Base-by-base conservation (phyloP, 2,113 vertebrate species). In the Anolis carolinensis region DNA sequence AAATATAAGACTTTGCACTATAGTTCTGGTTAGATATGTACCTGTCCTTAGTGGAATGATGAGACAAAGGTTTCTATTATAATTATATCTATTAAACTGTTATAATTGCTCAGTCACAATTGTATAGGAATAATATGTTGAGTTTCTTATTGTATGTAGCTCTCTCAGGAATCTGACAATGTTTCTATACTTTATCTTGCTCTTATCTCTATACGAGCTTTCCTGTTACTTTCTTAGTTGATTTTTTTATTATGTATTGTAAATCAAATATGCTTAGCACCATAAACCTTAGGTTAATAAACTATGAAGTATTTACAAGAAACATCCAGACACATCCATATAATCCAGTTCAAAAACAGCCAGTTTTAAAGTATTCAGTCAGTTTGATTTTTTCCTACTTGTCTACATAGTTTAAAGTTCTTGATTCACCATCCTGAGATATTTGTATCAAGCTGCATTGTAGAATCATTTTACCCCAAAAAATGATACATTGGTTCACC, bases 401-500 rank as follows among this genome's bases (percentile, higher is more conserved):
- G 18, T 59, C 55, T 59, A 18, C 55, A 59, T 59, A 16, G 55
- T 59, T 18, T 13, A 59, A 59, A 59, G 52, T 4, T 59, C 14
- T 59, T 13, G 14, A 59, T 59, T 59, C 55, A 59, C 11, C 55
- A 59, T 11, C 55, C 18, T 59, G 55, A 59, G 18, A 13, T 59
- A 59, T 59, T 59, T 65, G 23, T 65, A 27, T 27, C 2, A 7
- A 65, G 63, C 63, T 65, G 23, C 25, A 65, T 65, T 65, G 25
- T 65, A 65, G 5, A 65, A 59, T 59, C 18, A 59, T 59, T 59
- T 16, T 59, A 16, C 14, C 14, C 36, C 8, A 74, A 2, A 0
- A 0, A 83, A 92, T 89, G 88, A 94, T 92, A 71, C 89, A 93
- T 89, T 84, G 89, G 87, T 74, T 92, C 50, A 82, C 83, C 84